Evolutionary conservation across 2,888 invertebrate species (phyloP).

Genomic region (Gortyna flavago): DNA sequence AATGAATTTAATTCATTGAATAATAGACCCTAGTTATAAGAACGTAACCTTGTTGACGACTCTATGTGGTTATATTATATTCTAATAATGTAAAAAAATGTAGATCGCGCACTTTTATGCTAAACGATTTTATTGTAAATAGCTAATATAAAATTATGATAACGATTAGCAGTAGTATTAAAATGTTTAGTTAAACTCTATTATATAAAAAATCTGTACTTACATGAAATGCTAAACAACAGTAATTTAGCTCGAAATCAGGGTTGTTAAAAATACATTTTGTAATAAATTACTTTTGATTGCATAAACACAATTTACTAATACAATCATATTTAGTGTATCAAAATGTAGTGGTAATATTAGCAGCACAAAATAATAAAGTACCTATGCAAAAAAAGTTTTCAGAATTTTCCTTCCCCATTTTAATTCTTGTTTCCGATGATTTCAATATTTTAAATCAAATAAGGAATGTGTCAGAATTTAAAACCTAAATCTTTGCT

Average conservation of each 20-base stretch:
- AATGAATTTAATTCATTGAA: slow-evolving; percentile 77
- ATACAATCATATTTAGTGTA: slow-evolving; percentile 37
- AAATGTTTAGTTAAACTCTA: slow-evolving; percentile 15
- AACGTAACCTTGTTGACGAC: slow-evolving; percentile 48
- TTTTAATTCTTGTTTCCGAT: background rate
- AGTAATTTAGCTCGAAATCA: slow-evolving; percentile 54
- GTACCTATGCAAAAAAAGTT: slow-evolving; percentile 5
- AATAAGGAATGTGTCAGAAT: too few species aligned
- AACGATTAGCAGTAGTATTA: slow-evolving; percentile 12
- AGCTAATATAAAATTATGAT: slow-evolving; percentile 16
- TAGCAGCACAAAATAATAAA: slow-evolving; percentile 62
- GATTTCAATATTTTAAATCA: too few species aligned
- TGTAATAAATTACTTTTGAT: slow-evolving; percentile 17
- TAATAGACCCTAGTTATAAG: slow-evolving; percentile 33
- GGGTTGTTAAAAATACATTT: slow-evolving; percentile 44
- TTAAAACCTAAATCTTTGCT: too few species aligned
- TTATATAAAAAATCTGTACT: background rate
- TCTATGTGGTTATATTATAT: slow-evolving; percentile 10
- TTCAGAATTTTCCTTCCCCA: background rate
- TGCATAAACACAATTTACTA: slow-evolving; percentile 25
- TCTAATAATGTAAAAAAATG: slow-evolving; percentile 37
- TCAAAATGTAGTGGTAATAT: slow-evolving; percentile 55
- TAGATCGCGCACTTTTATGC: slow-evolving; percentile 19
- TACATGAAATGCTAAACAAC: slow-evolving; percentile 28
- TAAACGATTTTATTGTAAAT: slow-evolving; percentile 47